A percentile compares a stretch with the other conserved stretches of the same genome.
Evolutionary conservation across 2,888 invertebrate genomes (phyloP).

Genomic region (Flabesymbios commensalis): DNA sequence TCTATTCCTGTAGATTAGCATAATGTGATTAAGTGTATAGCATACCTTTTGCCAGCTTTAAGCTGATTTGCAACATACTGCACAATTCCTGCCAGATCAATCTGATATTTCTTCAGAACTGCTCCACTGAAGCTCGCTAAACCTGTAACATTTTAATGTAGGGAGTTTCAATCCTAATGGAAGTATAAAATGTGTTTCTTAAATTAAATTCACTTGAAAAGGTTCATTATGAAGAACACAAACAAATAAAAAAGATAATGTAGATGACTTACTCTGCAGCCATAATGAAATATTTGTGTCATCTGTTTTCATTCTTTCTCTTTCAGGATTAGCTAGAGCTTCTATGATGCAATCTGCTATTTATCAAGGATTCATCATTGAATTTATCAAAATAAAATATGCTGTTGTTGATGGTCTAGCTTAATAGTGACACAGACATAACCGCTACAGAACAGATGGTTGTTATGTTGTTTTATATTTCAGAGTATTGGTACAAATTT

Average conservation of each 20-base stretch:
- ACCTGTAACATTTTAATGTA: conserved; percentile 39
- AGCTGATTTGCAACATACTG: conserved; percentile 97
- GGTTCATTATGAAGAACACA: background rate
- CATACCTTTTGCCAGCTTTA: conserved; percentile 90
- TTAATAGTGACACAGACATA: background rate
- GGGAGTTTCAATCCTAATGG: background rate
- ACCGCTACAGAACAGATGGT: too few species aligned
- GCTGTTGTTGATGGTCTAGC: background rate
- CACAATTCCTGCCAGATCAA: conserved; percentile 90
- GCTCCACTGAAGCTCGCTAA: conserved; percentile 94
- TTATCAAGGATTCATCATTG: background rate
- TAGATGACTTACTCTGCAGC: conserved; percentile 74
- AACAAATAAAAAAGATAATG: background rate
- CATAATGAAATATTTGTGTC: conserved; percentile 90
- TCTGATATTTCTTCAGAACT: conserved; percentile 94
- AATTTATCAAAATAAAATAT: background rate
- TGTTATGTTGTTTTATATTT: too few species aligned
- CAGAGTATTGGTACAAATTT: too few species aligned
- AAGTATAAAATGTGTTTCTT: too few species aligned
- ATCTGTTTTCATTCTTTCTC: conserved; percentile 78
- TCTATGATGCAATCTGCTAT: conserved; percentile 82
- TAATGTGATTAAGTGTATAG: too few species aligned
- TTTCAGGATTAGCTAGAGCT: conserved; percentile 77
- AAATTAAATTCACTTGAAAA: background rate
- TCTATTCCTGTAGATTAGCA: too few species aligned